These are phyloP conservation scores for Eremobia ochroleuca DNA, from an alignment of 2,888 invertebrate genomes.

Conservation along the genomic window DNA sequence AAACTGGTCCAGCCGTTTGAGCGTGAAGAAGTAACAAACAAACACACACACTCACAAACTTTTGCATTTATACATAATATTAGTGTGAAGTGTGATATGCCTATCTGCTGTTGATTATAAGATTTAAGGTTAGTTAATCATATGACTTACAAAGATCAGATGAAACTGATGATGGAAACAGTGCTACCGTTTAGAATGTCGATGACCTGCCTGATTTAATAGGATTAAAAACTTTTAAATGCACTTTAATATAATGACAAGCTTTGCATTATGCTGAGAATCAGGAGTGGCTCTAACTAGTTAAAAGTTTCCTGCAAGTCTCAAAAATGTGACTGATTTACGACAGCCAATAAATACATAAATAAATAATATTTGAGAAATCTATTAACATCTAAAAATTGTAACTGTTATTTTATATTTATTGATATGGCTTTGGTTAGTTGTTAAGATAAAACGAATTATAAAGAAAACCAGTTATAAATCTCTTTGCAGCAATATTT, in stretches of 20 bases:
- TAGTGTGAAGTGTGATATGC: no score
- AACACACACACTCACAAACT: no score
- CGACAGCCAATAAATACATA: constrained; percentile 42
- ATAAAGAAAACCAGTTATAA: constrained; percentile 15
- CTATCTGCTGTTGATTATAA: background rate
- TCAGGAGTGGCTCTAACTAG: background rate
- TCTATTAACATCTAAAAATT: constrained; percentile 44
- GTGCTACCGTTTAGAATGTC: background rate
- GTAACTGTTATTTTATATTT: constrained; percentile 54
- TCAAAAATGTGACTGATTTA: constrained; percentile 51
- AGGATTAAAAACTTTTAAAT: background rate
- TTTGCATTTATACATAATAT: no score
- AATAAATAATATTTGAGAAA: constrained; percentile 51
- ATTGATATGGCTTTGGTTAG: constrained; percentile 50
- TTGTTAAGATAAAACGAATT: constrained; percentile 43
- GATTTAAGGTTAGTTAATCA: background rate
- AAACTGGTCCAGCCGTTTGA: no score
- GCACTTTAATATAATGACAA: background rate
- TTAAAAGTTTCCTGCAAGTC: background rate
- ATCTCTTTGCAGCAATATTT: constrained; percentile 24
- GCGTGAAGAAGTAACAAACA: no score
- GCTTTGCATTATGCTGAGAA: background rate
- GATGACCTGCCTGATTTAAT: background rate
- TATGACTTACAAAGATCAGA: background rate
- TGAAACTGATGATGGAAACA: no score